Evolutionary conservation across 2,797 vertebrate species (phyloP).

Genomic region (Acanthornis magna): DNA sequence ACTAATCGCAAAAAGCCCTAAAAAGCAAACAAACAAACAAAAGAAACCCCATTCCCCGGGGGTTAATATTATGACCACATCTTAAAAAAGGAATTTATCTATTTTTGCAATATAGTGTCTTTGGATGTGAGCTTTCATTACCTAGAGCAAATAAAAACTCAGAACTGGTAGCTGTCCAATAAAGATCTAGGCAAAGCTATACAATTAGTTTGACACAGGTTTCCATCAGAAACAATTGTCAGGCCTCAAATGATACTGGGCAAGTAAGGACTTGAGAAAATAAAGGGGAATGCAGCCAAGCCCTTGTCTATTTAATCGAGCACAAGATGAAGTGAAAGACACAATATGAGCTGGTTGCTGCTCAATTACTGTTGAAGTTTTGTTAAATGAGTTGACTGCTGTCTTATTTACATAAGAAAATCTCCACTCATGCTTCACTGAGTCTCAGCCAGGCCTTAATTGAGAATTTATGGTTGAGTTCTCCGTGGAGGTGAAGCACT

Average conservation of each 20-base stretch:
- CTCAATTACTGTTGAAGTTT: constrained; percentile 28
- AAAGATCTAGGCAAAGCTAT: background rate
- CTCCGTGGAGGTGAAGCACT: constrained; percentile 11
- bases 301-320: constrained; percentile 9
- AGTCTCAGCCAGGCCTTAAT: background rate
- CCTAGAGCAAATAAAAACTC: background rate
- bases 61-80: background rate
- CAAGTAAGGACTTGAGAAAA: constrained; percentile 25
- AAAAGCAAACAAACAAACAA: background rate
- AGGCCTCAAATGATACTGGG: background rate
- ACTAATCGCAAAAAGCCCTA: background rate
- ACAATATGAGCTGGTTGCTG: background rate
- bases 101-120: background rate
- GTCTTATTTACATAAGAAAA: constrained; percentile 61
- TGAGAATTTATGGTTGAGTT: constrained; percentile 59
- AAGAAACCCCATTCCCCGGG: too few species aligned
- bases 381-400: constrained; percentile 16
- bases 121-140: background rate
- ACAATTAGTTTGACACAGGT: background rate
- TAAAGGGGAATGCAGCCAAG: background rate
- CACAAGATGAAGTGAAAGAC: background rate
- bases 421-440: constrained; percentile 26
- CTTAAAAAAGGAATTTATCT: background rate
- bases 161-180: background rate
- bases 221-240: background rate